Percentiles rank a stretch among this genome's conserved stretches.
phyloP scores from a whole-genome alignment of 2,113 vertebrate genomes.

The Brevimyrus niger region DNA sequence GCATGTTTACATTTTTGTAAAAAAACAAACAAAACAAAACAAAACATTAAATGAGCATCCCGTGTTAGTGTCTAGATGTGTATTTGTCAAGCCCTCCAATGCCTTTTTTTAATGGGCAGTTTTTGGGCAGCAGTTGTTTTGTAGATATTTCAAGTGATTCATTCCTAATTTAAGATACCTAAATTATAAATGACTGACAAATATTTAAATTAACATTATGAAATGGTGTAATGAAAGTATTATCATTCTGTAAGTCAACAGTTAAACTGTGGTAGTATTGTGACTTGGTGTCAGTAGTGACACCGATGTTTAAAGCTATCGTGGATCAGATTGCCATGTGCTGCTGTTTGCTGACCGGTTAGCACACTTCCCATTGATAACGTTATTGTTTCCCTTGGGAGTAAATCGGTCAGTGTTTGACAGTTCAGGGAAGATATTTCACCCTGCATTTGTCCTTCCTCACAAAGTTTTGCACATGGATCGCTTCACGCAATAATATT shows the following conservation, averaged over 20 bases:
- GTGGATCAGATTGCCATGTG: neutral
- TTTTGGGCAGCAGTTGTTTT: neutral
- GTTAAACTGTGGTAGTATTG: neutral
- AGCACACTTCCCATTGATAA: neutral
- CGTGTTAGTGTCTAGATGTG: neutral
- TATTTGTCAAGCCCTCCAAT: neutral
- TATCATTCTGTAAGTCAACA: neutral
- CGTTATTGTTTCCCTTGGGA: neutral
- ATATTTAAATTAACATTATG: neutral
- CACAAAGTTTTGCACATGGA: neutral
- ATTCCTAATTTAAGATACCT: neutral
- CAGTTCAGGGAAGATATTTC: neutral
- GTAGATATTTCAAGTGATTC: neutral
- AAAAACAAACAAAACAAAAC: neutral
- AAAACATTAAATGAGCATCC: too few species aligned
- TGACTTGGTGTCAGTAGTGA: neutral
- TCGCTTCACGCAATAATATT: neutral
- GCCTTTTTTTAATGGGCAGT: neutral
- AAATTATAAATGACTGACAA: slow-evolving; percentile 5
- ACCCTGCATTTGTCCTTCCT: neutral
- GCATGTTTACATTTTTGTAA: neutral
- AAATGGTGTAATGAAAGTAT: neutral
- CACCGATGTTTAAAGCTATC: neutral
- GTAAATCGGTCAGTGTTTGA: neutral
- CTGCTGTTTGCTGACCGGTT: neutral